Percentiles rank a stretch among this genome's conserved stretches.
Evolutionary conservation across 2,888 invertebrate species (phyloP).

Genomic region (Lycaena phlaeas): DNA sequence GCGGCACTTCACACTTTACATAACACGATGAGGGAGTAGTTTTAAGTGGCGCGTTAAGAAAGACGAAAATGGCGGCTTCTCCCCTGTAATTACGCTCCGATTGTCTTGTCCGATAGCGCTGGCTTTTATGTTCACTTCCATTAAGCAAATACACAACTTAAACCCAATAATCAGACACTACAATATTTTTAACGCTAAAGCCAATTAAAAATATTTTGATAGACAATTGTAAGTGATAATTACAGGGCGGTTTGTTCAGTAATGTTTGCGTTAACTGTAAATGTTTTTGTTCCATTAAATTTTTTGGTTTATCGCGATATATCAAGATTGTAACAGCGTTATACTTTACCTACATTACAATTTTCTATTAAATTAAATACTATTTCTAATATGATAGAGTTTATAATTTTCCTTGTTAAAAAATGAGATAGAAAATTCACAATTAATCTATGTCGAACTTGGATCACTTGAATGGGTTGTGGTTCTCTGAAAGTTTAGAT

Average conservation of each 20-base stretch:
- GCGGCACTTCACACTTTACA: not conserved
- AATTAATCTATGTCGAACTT: too few species aligned
- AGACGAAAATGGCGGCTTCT: slow-evolving; percentile 17
- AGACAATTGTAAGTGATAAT: slow-evolving; percentile 62
- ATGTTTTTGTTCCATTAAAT: slow-evolving; percentile 35
- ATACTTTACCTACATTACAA: too few species aligned
- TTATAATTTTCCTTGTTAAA: too few species aligned
- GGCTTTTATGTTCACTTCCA: slow-evolving; percentile 69
- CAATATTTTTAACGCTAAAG: slow-evolving; percentile 59
- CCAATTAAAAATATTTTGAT: slow-evolving; percentile 70
- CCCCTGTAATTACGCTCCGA: slow-evolving; percentile 62
- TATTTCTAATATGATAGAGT: too few species aligned
- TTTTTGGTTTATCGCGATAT: not conserved
- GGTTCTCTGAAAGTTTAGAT: too few species aligned
- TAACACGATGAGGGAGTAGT: slow-evolving; percentile 32
- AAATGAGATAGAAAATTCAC: too few species aligned
- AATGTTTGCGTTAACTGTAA: slow-evolving; percentile 48
- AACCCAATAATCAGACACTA: slow-evolving; percentile 58
- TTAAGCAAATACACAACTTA: slow-evolving; percentile 71
- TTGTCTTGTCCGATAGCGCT: slow-evolving; percentile 57
- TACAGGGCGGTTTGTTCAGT: slow-evolving; percentile 36
- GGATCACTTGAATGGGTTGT: too few species aligned
- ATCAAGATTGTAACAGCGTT: not conserved
- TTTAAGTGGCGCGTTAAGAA: slow-evolving; percentile 62
- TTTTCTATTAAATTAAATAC: too few species aligned